Percentiles rank a stretch among this genome's conserved stretches.
Conservation (phyloP, 37 sponge, comb jelly and placozoan species). For the Haliclona indistincta region DNA sequence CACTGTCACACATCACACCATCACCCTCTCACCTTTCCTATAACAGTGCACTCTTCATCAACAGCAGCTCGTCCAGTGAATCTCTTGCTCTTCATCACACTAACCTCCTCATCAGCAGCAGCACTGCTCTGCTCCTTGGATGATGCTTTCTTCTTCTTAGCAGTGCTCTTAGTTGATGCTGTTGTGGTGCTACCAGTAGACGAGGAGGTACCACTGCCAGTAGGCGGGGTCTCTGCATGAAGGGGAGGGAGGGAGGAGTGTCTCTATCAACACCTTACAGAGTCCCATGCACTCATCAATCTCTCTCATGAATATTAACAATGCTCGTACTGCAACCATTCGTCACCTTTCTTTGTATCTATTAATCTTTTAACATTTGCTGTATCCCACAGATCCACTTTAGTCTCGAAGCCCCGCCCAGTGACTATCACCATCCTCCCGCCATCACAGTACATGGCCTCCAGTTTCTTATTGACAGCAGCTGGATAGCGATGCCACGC, state of each 20-base stretch:
- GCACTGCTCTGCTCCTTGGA: too few species aligned
- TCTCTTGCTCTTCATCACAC: not conserved
- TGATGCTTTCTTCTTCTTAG: too few species aligned
- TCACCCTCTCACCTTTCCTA: slow-evolving; percentile 59
- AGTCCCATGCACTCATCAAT: too few species aligned
- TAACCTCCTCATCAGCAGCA: too few species aligned
- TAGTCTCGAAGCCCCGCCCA: too few species aligned
- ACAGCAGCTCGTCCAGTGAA: slow-evolving; percentile 64
- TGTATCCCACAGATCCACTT: too few species aligned
- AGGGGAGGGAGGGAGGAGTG: not conserved
- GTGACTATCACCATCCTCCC: not conserved
- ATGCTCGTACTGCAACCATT: not conserved
- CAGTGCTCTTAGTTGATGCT: too few species aligned
- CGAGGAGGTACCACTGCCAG: not conserved
- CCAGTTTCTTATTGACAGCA: slow-evolving; percentile 22
- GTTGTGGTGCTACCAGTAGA: not conserved
- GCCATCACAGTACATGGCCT: slow-evolving; percentile 9
- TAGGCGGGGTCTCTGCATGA: not conserved
- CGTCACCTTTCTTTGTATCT: not conserved
- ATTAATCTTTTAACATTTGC: too few species aligned
- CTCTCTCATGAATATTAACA: not conserved
- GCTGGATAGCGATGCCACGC: slow-evolving; percentile 33
- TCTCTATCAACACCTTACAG: too few species aligned
- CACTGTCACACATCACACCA: too few species aligned
- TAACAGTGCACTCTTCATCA: slow-evolving; percentile 57